Evolutionary conservation across 2,113 vertebrate genomes (phyloP), one percentile per base, ranked within the genome.

Genomic region (Tetrax tetrax): DNA sequence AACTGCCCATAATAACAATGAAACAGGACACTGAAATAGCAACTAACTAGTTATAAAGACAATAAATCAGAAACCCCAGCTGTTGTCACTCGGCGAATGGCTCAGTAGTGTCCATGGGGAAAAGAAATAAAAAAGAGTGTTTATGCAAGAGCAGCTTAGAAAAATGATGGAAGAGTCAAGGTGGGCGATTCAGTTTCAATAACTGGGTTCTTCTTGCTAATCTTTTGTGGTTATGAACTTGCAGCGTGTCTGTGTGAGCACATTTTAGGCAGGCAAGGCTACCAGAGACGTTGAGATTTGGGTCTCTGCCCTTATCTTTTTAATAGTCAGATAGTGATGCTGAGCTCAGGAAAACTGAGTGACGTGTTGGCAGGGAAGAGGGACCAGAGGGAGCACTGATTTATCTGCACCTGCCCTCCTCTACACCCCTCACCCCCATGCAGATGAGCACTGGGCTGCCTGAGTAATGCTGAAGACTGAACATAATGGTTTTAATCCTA

Each of bases 301-400:
- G 78, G 51, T 33, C 43, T 45, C n/a, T 93, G 68, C 37, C 48
- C 14, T 17, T 60, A 10, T 38, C n/a, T 66, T 75, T 57, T 41
- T 5, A 12, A 35, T 14, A 48, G 43, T 28, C 72, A 57, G 57
- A 11, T 14, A 50, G 24, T 43, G 35, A 9, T 4, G 10, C 66
- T 50, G 75, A 59, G 75, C 54, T 76, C 41, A 10, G 18, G 41
- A 57, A 31, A 61, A 10, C 25, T 0, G 51, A 75, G 38, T 10
- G 10, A 10, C 1, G 6, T 0, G 0, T 27, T 27, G 68, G 76
- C 50, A n/a, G 7, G 3, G 31, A 11, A 10, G 41, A 59, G 50
- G 24, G 45, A 70, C 51, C 0, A 2, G 21, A 10, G 72, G 31
- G 41, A 77, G 51, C 16, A 7, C 43, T 24, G 59, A 14, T 60